Conservation (phyloP, 2,797 vertebrate species). For the Coendou prehensilis region DNA sequence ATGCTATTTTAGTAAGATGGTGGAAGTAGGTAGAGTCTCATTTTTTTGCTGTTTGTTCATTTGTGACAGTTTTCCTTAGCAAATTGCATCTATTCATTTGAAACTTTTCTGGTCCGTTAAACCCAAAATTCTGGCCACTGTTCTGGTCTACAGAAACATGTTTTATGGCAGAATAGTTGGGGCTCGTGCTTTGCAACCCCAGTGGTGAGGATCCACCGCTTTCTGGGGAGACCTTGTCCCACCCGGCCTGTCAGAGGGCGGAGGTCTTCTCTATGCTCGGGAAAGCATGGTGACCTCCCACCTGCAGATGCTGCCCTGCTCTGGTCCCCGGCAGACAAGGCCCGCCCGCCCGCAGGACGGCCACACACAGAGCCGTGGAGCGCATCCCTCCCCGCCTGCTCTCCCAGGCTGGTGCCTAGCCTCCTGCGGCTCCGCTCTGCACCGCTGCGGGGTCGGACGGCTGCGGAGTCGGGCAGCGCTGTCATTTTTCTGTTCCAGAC, state of each 20-base stretch:
- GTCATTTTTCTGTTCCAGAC: conserved; percentile 28
- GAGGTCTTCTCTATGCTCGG: too few relatives aligned
- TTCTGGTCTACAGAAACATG: not conserved
- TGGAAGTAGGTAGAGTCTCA: not conserved
- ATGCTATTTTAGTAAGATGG: not conserved
- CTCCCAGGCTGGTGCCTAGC: not conserved
- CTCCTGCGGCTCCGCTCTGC: not conserved
- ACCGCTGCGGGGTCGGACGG: not conserved
- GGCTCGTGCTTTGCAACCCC: not conserved
- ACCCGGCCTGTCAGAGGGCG: too few relatives aligned
- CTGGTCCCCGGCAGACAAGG: not conserved
- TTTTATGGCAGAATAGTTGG: not conserved
- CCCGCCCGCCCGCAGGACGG: not conserved
- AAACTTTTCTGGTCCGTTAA: not conserved
- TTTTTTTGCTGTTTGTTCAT: not conserved
- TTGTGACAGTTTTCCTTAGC: not conserved
- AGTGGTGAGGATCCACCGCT: not conserved
- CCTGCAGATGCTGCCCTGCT: too few relatives aligned
- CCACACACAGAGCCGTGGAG: not conserved
- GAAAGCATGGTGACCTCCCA: not conserved
- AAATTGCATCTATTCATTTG: not conserved
- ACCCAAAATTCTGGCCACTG: not conserved
- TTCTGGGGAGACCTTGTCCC: not conserved
- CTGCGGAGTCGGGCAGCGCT: not conserved
- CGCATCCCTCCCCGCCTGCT: not conserved